Conservation (phyloP, 2,113 vertebrate species). For the Danionella cerebrum region DNA sequence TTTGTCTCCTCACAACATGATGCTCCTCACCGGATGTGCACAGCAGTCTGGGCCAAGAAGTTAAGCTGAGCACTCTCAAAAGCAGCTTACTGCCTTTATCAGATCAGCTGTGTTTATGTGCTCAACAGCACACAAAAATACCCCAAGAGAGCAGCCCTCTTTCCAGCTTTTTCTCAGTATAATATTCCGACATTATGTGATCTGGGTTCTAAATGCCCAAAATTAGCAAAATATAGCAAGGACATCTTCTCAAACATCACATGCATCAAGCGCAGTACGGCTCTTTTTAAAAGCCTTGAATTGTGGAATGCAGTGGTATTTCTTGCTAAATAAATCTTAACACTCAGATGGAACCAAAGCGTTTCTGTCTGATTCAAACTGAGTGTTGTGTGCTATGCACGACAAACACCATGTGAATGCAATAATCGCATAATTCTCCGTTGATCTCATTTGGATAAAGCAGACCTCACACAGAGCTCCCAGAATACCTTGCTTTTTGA, state of each 20-base stretch:
- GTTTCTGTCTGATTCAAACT: no score
- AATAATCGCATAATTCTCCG: conserved; percentile 55
- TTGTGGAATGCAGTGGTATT: no score
- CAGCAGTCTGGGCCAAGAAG: conserved; percentile 29
- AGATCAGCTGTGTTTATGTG: conserved; percentile 59
- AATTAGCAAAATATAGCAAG: neutral
- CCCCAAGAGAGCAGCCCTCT: conserved; percentile 44
- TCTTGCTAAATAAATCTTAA: no score
- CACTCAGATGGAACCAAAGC: no score
- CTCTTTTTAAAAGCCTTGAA: no score
- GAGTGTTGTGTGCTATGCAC: conserved; percentile 46
- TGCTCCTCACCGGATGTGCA: conserved; percentile 20
- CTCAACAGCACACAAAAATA: conserved; percentile 59
- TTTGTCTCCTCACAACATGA: neutral
- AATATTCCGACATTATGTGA: no score
- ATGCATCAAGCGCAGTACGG: no score
- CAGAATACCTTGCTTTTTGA: conserved; percentile 28
- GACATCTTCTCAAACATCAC: neutral
- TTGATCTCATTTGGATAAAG: conserved; percentile 60
- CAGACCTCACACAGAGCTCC: conserved; percentile 42
- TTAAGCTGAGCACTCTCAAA: conserved; percentile 52
- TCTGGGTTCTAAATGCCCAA: neutral
- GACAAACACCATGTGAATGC: conserved; percentile 55
- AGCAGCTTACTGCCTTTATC: conserved; percentile 64
- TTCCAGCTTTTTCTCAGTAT: conserved; percentile 28